Evolutionary conservation across 1,140 invertebrate species (phyloP), one percentile per base, ranked within the genome.

Genomic region (Cecropterus lyciades): DNA sequence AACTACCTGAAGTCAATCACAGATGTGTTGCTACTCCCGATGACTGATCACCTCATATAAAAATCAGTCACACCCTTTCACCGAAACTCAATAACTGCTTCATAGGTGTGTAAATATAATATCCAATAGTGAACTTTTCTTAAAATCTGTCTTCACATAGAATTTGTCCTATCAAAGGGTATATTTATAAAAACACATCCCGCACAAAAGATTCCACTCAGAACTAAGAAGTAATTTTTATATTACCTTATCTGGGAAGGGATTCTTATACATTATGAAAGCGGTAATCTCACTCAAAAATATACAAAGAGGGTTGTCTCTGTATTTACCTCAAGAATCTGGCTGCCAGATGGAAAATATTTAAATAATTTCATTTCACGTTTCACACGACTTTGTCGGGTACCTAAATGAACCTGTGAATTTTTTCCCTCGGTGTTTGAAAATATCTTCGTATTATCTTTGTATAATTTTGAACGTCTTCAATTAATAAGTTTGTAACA

Each of bases 351-450:
- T 65, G 52, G 46, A 68, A 71, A 70, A 52, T 74, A 77, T 75
- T 68, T 65, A 65, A 75, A 75, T 78, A 75, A 78, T 78, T 69
- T 75, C 49, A 73, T 78, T 75, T 70, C 64, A 69, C 75, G 66
- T 72, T 75, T 72, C 67, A 70, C 53, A 48, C 66, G 55, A 67
- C 73, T 53, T 75, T 51, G 52, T 62, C 37, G 16, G 30, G 15
- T 63, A 66, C 24, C 16, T n/a, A 60, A 49, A 63, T 59, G 53
- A 52, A 43, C 45, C 40, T 20, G 33, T 57, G 63, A 65, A 69
- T 63, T 65, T 33, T 42, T 14, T 72, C 66, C 65, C 62, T 63
- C 16, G 33, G 56, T 49, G 59, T 60, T 56, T 37, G 33, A 20
- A 55, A 55, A 55, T 11, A 6, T 15, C 13, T 27, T 3, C 9